Evolutionary conservation across 2,888 invertebrate species (phyloP).

Genomic region (Belgica antarctica): DNA sequence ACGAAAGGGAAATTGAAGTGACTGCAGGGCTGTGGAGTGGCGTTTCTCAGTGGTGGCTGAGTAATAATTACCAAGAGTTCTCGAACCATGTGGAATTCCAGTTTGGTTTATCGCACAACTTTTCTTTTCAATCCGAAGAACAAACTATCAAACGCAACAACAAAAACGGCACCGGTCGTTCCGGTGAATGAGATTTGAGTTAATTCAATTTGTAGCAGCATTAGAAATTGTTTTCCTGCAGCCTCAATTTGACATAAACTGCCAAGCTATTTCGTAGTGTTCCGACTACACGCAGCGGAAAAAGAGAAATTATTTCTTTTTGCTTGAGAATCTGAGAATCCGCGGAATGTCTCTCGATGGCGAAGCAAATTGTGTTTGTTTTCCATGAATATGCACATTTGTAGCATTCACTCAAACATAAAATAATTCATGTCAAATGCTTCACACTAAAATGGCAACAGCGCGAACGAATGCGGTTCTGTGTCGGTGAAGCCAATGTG

Average conservation of each 20-base stretch:
- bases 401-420: no score
- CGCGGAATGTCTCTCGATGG: background rate
- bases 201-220: background rate
- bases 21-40: no score
- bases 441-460: slow-evolving; percentile 30
- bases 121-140: no score
- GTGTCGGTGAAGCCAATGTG: background rate
- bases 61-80: no score
- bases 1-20: no score
- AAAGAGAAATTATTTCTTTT: background rate
- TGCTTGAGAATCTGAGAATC: background rate
- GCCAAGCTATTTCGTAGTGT: no score
- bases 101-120: no score
- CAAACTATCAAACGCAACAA: no score
- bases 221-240: background rate
- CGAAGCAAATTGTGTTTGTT: background rate
- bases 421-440: slow-evolving; percentile 36
- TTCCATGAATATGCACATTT: background rate
- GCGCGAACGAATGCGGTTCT: background rate
- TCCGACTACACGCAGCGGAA: background rate
- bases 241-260: background rate
- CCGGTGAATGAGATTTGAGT: slow-evolving; percentile 1
- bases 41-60: no score
- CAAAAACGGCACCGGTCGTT: no score
- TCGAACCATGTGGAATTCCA: no score